Evolutionary conservation across 2,888 invertebrate genomes (phyloP).

Genomic region (Anorthoa munda): DNA sequence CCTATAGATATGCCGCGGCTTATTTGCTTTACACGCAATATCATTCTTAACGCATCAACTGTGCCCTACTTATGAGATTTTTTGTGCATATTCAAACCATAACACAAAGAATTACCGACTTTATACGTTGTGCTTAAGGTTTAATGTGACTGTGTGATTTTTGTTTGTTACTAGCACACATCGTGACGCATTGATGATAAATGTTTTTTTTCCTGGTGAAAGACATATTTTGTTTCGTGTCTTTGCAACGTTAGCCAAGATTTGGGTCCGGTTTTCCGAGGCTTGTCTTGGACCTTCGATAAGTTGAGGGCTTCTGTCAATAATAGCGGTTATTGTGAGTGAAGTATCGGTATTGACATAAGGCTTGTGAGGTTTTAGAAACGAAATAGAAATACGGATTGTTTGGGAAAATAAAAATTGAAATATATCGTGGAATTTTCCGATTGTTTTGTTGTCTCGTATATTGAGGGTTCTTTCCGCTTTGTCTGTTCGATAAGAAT

Average conservation of each 20-base stretch:
- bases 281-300: slow-evolving; percentile 41
- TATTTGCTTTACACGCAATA: slow-evolving; percentile 56
- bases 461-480: neutral
- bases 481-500: neutral
- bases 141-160: slow-evolving; percentile 18
- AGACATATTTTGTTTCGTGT: slow-evolving; percentile 83
- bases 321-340: slow-evolving; percentile 57
- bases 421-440: slow-evolving; percentile 23
- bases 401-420: slow-evolving; percentile 28
- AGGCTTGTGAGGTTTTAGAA: slow-evolving; percentile 39
- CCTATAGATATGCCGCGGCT: slow-evolving; percentile 28
- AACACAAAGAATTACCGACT: slow-evolving; percentile 33
- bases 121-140: slow-evolving; percentile 27
- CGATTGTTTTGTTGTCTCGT: slow-evolving; percentile 25
- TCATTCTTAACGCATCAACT: slow-evolving; percentile 64
- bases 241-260: slow-evolving; percentile 78
- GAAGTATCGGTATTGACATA: slow-evolving; percentile 52
- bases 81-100: slow-evolving; percentile 46
- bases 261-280: slow-evolving; percentile 68
- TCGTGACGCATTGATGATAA: slow-evolving; percentile 77
- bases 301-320: slow-evolving; percentile 47
- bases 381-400: slow-evolving; percentile 42
- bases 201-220: slow-evolving; percentile 74
- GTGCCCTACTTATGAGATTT: slow-evolving; percentile 46
- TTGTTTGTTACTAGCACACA: slow-evolving; percentile 23